Conservation (phyloP, 2,797 vertebrate genomes). For the Melanotaenia nigrans region DNA sequence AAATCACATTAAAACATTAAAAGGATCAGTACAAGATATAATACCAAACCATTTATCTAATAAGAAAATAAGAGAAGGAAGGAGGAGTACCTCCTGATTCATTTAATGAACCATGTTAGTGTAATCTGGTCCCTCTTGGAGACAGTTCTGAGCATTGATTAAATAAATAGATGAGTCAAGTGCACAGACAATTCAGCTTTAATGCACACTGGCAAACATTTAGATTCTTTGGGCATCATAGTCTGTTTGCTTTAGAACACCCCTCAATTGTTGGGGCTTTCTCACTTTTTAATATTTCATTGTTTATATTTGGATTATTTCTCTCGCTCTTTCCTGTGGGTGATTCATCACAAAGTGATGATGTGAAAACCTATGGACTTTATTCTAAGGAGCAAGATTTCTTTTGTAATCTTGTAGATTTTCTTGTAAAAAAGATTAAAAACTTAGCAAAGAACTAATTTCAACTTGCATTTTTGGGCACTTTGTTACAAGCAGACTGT, state of each 20-base stretch:
- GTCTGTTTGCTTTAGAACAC: not conserved
- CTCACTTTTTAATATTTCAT: conserved; percentile 4
- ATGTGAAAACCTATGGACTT: not conserved
- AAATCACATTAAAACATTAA: conserved; percentile 54
- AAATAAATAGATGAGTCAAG: conserved; percentile 32
- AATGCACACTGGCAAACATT: conserved; percentile 2
- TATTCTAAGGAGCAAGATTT: not conserved
- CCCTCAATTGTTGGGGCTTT: not conserved
- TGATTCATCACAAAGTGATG: not conserved
- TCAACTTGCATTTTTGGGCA: too few species aligned
- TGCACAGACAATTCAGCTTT: conserved; percentile 27
- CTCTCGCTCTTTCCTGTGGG: not conserved
- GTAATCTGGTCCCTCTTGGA: conserved; percentile 42
- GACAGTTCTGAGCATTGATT: conserved; percentile 33
- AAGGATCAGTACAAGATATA: conserved; percentile 33
- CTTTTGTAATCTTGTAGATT: not conserved
- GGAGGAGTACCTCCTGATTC: conserved; percentile 29
- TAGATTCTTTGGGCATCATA: not conserved
- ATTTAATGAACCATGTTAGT: conserved; percentile 32
- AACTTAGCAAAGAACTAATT: not conserved
- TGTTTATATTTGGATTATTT: not conserved
- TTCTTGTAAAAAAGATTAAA: not conserved
- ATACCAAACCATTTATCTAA: conserved; percentile 30
- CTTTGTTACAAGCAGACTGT: too few species aligned
- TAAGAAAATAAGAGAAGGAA: conserved; percentile 27